These are phyloP conservation scores for Botia almorhae DNA, from an alignment of 2,797 vertebrate species.

Conservation along the genomic window DNA sequence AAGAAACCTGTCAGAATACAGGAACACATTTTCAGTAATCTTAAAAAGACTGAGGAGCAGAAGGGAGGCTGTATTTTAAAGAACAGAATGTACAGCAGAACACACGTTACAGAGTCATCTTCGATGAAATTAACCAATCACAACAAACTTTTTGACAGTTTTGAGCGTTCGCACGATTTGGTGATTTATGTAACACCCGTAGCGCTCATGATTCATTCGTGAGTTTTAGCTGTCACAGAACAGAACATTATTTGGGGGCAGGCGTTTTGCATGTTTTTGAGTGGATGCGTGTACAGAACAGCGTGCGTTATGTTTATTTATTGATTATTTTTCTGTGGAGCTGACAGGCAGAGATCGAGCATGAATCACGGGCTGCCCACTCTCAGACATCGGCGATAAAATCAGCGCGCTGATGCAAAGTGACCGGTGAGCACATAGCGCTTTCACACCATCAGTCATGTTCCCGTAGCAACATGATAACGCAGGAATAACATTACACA, in stretches of 20 bases:
- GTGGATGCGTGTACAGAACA: conserved; percentile 35
- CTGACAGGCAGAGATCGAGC: conserved; percentile 48
- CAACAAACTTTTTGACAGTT: conserved; percentile 13
- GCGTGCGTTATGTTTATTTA: conserved; percentile 52
- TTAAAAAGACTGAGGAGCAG: conserved; percentile 21
- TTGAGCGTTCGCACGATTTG: background rate
- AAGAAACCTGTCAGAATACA: conserved; percentile 24
- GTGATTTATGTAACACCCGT: conserved; percentile 38
- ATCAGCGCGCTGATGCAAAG: conserved; percentile 61
- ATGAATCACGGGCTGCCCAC: conserved; percentile 59
- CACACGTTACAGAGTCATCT: too few species aligned
- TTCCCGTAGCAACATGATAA: conserved; percentile 66
- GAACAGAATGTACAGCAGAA: background rate
- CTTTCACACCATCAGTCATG: conserved; percentile 60
- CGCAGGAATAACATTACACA: conserved; percentile 60
- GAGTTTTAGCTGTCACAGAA: conserved; percentile 30
- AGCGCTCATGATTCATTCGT: conserved; percentile 30
- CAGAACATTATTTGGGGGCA: conserved; percentile 46
- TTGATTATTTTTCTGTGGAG: conserved; percentile 36
- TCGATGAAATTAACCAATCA: background rate
- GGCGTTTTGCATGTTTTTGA: conserved; percentile 54
- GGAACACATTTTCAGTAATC: background rate
- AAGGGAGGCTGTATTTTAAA: conserved; percentile 20
- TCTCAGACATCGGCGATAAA: conserved; percentile 56
- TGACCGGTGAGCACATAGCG: conserved; percentile 50